A percentile compares a stretch with the other conserved stretches of the same genome.
phyloP scores from a whole-genome alignment of 2,888 invertebrate genomes.

The Linnaemya vulpina region DNA sequence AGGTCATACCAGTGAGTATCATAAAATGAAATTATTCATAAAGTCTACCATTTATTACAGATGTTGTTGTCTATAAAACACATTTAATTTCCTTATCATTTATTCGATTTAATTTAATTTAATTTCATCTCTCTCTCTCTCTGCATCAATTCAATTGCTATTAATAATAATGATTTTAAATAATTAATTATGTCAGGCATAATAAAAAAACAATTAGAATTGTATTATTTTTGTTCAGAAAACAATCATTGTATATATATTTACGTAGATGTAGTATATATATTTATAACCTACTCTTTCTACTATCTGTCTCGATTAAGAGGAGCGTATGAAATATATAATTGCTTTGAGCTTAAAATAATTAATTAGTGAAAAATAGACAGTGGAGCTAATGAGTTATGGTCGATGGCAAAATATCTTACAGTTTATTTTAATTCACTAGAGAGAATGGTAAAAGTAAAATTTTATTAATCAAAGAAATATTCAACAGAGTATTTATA shows the following conservation, averaged over 20 bases:
- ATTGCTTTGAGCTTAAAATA: slow-evolving; percentile 51
- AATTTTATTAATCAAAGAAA: too few species aligned
- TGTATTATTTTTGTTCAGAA: slow-evolving; percentile 30
- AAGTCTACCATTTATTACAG: slow-evolving; percentile 10
- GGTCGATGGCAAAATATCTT: background rate
- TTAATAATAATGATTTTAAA: slow-evolving; percentile 61
- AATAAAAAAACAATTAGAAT: slow-evolving; percentile 66
- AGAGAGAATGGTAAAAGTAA: background rate
- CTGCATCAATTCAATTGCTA: slow-evolving; percentile 28
- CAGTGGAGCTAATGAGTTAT: background rate
- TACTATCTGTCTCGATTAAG: background rate
- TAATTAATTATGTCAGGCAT: slow-evolving; percentile 75
- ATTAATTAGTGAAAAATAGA: slow-evolving; percentile 54
- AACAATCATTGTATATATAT: slow-evolving; percentile 5
- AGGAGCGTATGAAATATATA: slow-evolving; percentile 40
- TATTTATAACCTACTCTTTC: slow-evolving; percentile 1
- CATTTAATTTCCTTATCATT: slow-evolving; percentile 46
- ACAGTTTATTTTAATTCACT: background rate
- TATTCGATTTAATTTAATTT: slow-evolving; percentile 40
- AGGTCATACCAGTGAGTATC: slow-evolving; percentile 79
- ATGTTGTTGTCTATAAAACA: slow-evolving; percentile 19
- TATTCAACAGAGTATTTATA: too few species aligned
- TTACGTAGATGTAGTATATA: background rate
- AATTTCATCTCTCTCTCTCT: slow-evolving; percentile 18
- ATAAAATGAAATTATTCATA: slow-evolving; percentile 32